These are phyloP conservation scores for Cyprinodon brontotheroides DNA, from an alignment of 2,113 vertebrate species.

Conservation along the genomic window DNA sequence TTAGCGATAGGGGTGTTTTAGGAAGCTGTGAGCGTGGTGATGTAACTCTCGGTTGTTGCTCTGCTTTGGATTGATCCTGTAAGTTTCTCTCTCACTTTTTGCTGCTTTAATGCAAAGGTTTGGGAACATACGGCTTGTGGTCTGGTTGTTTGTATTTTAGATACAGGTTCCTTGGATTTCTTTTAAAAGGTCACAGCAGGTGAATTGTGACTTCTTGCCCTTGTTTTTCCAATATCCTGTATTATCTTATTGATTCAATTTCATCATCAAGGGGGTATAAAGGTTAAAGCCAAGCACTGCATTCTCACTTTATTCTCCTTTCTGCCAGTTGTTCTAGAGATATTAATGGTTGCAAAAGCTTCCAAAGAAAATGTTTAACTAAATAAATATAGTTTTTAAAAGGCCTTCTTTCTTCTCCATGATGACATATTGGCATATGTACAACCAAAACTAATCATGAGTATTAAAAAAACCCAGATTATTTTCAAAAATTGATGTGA, in stretches of 20 bases:
- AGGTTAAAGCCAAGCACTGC: slow-evolving; percentile 57
- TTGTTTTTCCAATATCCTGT: slow-evolving; percentile 64
- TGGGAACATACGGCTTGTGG: not conserved
- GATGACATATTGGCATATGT: slow-evolving; percentile 33
- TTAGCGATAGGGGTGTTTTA: slow-evolving; percentile 35
- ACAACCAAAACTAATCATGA: slow-evolving; percentile 24
- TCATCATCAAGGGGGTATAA: slow-evolving; percentile 59
- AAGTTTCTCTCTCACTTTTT: not conserved
- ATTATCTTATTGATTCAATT: slow-evolving; percentile 72
- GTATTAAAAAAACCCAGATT: slow-evolving; percentile 8
- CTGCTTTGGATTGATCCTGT: slow-evolving; percentile 10
- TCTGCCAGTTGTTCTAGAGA: slow-evolving; percentile 24
- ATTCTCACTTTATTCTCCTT: slow-evolving; percentile 2
- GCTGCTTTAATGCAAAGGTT: not conserved
- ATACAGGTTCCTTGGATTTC: slow-evolving; percentile 40
- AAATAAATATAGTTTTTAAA: slow-evolving; percentile 36
- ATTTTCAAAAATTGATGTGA: slow-evolving; percentile 31
- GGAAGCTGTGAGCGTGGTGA: slow-evolving; percentile 25
- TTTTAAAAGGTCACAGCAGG: slow-evolving; percentile 73
- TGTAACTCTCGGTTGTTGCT: slow-evolving; percentile 10
- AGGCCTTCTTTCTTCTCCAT: slow-evolving; percentile 3
- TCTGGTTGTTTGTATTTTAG: not conserved
- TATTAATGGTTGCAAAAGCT: slow-evolving; percentile 16
- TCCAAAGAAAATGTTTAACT: slow-evolving; percentile 48
- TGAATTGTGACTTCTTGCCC: slow-evolving; percentile 63